These are phyloP conservation scores for Corella eumyota DNA, from an alignment of 23 tunicate species.

Conservation along the genomic window DNA sequence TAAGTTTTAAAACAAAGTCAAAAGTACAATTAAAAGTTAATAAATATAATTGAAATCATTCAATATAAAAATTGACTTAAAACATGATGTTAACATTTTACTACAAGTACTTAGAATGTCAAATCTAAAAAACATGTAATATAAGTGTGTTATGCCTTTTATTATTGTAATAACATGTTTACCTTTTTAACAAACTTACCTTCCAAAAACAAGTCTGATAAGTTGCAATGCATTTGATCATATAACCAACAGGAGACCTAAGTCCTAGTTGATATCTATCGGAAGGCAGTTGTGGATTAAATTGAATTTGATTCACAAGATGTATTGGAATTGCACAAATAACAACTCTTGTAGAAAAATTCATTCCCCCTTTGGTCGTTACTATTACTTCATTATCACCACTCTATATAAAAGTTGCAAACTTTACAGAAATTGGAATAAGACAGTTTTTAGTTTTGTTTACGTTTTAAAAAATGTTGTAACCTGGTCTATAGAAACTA, in stretches of 20 bases:
- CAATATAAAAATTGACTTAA: too few relatives aligned
- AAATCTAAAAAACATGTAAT: too few relatives aligned
- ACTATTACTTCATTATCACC: constrained; percentile 12
- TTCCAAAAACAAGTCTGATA: constrained; percentile 66
- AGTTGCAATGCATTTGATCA: constrained; percentile 57
- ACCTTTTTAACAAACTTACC: constrained; percentile 49
- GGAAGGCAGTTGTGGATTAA: constrained; percentile 52
- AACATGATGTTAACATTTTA: too few relatives aligned
- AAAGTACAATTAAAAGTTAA: too few relatives aligned
- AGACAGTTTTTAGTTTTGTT: too few relatives aligned
- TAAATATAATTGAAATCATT: too few relatives aligned
- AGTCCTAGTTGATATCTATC: constrained; percentile 28
- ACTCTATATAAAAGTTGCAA: constrained; percentile 12
- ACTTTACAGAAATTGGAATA: background rate
- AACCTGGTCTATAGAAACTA: too few relatives aligned
- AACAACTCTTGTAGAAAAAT: constrained; percentile 28
- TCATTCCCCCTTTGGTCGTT: constrained; percentile 18
- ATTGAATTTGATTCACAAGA: constrained; percentile 45
- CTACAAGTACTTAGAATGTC: too few relatives aligned
- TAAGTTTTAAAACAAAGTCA: too few relatives aligned
- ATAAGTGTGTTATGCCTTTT: too few relatives aligned
- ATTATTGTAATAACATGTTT: too few relatives aligned
- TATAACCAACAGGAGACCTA: constrained; percentile 54
- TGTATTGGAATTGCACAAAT: constrained; percentile 60
- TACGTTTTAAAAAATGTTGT: too few relatives aligned